Evolutionary conservation across 1,140 invertebrate species (phyloP), one percentile per base, ranked within the genome.

Genomic region (Ceratina japonica): DNA sequence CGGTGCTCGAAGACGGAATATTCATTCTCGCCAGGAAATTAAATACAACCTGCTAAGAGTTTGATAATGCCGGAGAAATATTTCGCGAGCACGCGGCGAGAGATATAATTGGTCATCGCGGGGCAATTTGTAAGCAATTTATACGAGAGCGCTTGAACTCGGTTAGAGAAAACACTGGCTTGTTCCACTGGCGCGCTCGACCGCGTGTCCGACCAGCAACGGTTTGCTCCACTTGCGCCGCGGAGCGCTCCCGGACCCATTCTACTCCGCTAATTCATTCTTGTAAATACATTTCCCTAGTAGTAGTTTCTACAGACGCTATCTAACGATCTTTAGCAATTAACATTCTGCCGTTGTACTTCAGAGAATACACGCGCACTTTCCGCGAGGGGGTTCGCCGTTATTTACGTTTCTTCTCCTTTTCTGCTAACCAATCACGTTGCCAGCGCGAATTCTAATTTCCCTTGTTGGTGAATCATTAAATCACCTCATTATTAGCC

Each of bases 231-330:
- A 71, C 69, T 71, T 22, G 54, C 31, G 15, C 52, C 16, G 16
- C 18, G 20, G 16, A 37, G 15, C 54, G 22, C 54, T 10, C 37
- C 37, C 3, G 13, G 69, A 24, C 37, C 69, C 16, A 22, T 58
- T 71, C 69, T 70, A 56, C 52, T 58, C 27, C 68, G 52, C 37
- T 37, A 54, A 58, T 70, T 70, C 56, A 70, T 70, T 70, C 54
- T 27, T 20, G 54, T 71, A 68, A 68, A 52, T 68, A 68, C 65
- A 52, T 52, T 68, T 68, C 65, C 0, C 16, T 44, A 44, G 37
- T 15, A 12, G 5, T n/a, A n/a, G 49, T 52, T 68, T 52, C 44
- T 27, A 27, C 49, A 68, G 22, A 52, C n/a, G 49, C 15, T 24
- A 51, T 68, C 22, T 24, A 52, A 68, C 52, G 27, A 68, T 52